These are phyloP conservation scores for Pluvianellus socialis DNA, from an alignment of 2,113 vertebrate species.

Conservation along the genomic window DNA sequence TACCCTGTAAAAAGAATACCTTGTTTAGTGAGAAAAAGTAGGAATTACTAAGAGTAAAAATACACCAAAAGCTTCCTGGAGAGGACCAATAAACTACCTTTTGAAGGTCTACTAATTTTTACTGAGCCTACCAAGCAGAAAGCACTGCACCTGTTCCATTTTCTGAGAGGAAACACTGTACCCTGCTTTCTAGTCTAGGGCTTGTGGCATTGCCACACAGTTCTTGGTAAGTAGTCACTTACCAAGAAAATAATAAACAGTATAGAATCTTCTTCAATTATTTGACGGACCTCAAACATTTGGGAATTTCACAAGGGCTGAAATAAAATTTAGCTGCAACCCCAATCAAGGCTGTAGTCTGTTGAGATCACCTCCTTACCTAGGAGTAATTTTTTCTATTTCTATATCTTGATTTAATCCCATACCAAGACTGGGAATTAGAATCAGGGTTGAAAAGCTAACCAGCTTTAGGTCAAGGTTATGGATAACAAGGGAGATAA, in stretches of 20 bases:
- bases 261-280: not conserved
- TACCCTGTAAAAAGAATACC: not conserved
- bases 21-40: not conserved
- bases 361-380: not conserved
- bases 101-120: not conserved
- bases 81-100: not conserved
- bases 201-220: not conserved
- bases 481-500: not conserved
- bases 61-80: not conserved
- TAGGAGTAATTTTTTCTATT: not conserved
- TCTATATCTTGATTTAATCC: not conserved
- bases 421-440: not conserved
- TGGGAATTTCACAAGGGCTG: not conserved
- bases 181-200: not conserved
- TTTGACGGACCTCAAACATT: not conserved
- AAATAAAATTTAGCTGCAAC: not conserved
- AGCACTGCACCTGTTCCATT: not conserved
- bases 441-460: not conserved
- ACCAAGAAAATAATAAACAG: not conserved
- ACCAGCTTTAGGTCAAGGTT: slow-evolving; percentile 12
- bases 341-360: not conserved
- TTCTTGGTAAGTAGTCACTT: not conserved
- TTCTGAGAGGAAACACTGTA: not conserved
- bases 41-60: not conserved
- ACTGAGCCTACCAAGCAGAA: not conserved